phyloP scores from a whole-genome alignment of 2,113 vertebrate genomes.

The Trogon melanurus region DNA sequence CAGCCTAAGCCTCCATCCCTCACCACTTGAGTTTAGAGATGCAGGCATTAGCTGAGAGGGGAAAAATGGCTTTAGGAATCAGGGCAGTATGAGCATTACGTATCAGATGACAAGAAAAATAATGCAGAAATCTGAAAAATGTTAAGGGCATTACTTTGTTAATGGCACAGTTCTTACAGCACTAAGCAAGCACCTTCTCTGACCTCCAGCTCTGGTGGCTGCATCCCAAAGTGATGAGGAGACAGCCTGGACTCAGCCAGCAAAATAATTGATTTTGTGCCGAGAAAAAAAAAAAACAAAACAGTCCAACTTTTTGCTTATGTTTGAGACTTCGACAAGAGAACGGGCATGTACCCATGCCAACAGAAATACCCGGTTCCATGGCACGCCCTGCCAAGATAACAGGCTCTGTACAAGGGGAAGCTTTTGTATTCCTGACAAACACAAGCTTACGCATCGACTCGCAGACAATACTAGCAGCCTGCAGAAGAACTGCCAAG shows the following conservation, averaged over 20 bases:
- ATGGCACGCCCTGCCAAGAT: rapidly evolving
- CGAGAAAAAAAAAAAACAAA: not conserved
- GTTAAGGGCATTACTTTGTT: not conserved
- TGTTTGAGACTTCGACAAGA: not conserved
- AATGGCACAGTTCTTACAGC: not conserved
- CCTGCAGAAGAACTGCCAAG: not conserved
- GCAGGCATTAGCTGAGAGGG: not conserved
- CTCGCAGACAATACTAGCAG: not conserved
- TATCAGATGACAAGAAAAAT: not conserved
- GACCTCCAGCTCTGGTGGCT: not conserved
- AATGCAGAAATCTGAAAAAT: not conserved
- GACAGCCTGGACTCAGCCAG: not conserved
- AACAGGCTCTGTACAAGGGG: not conserved
- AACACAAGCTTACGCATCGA: not conserved
- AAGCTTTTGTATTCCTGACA: not conserved
- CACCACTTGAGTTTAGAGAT: not conserved
- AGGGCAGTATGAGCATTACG: not conserved
- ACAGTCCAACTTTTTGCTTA: not conserved
- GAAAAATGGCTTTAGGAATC: not conserved
- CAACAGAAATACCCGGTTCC: not conserved
- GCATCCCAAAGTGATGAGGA: not conserved
- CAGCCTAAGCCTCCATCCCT: not conserved
- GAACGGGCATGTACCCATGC: not conserved
- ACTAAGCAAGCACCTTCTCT: not conserved
- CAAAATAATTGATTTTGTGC: not conserved